phyloP scores from a whole-genome alignment of 2,888 invertebrate genomes.

The Clitarchus hookeri region DNA sequence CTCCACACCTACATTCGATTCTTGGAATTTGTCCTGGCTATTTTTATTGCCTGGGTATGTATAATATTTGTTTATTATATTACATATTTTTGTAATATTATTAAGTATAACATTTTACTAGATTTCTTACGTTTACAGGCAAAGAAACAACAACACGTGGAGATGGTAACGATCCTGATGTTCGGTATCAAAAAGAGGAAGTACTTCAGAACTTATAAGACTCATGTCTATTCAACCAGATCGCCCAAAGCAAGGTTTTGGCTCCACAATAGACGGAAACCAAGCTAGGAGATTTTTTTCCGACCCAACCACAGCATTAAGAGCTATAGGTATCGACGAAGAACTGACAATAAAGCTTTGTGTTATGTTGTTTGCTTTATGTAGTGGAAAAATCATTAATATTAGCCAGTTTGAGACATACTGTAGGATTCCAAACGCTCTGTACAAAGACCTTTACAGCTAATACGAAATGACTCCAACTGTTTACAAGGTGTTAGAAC shows the following conservation, averaged over 20 bases:
- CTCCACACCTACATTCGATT: too few species aligned
- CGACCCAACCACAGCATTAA: neutral
- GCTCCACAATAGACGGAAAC: neutral
- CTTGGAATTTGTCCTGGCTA: neutral
- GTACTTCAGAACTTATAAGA: neutral
- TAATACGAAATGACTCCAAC: too few species aligned
- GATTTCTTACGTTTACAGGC: too few species aligned
- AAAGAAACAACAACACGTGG: neutral
- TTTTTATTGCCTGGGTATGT: neutral
- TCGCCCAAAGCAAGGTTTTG: neutral
- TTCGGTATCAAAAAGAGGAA: neutral
- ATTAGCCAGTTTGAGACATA: neutral
- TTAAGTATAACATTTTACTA: too few species aligned
- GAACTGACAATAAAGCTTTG: neutral
- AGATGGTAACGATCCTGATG: neutral
- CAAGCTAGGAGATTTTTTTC: neutral
- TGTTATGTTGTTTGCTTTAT: neutral
- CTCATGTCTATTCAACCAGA: neutral
- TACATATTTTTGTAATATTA: too few species aligned
- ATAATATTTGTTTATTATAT: neutral
- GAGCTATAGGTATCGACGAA: neutral
- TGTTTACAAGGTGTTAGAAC: too few species aligned
- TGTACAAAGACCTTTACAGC: too few species aligned
- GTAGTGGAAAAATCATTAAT: neutral
- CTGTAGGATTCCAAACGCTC: too few species aligned